Evolutionary conservation across 2,113 vertebrate genomes (phyloP).

Genomic region (Petrocephalus microphthalmus): DNA sequence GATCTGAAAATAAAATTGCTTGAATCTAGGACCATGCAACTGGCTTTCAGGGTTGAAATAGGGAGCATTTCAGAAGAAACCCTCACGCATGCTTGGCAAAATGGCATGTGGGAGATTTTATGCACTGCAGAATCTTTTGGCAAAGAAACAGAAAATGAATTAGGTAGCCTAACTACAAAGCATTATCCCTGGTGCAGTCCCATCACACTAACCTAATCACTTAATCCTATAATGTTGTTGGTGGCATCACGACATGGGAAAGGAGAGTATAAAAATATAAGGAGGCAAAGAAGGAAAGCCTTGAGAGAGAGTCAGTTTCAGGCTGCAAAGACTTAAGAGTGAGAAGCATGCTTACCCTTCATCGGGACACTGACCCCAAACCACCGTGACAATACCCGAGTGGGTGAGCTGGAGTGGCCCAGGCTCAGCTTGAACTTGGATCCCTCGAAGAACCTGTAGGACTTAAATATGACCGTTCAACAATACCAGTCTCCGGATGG

Average conservation of each 20-base stretch:
- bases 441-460: not conserved
- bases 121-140: too few relatives aligned
- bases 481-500: not conserved
- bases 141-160: not conserved
- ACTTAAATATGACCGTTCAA: not conserved
- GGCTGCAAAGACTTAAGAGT: not conserved
- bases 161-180: not conserved
- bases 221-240: not conserved
- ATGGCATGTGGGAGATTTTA: not conserved
- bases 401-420: not conserved
- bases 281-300: not conserved
- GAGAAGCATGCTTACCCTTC: not conserved
- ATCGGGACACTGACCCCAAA: not conserved
- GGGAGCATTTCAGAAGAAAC: not conserved
- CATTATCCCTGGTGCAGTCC: not conserved
- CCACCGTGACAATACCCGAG: not conserved
- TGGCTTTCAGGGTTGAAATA: not conserved
- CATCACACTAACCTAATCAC: not conserved
- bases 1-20: not conserved
- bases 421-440: not conserved
- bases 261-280: not conserved
- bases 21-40: not conserved
- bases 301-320: not conserved
- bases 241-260: not conserved
- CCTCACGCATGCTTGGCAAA: not conserved